Evolutionary conservation across 2,113 vertebrate genomes (phyloP), one percentile per base, ranked within the genome.

Genomic region (Lipophrys pholis): DNA sequence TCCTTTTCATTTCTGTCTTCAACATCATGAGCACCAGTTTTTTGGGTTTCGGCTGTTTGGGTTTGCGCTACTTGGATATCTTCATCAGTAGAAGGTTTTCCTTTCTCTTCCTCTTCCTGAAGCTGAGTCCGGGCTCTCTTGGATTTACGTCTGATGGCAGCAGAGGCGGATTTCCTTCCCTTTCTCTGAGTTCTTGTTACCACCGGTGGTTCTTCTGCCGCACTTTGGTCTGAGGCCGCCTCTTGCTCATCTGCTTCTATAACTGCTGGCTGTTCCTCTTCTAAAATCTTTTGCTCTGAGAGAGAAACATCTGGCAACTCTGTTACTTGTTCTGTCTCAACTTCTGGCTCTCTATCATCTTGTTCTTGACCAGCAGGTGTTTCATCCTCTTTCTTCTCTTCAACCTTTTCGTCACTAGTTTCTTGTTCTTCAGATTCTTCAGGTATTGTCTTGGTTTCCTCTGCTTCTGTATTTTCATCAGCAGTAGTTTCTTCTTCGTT

Each of bases 111-210:
- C 57, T 66, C 42, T 36, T 78, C 54, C 36, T 30, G 21, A 30
- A 3, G 42, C 11, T 49, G 15, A 71, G 56, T 87, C 0, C 56
- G 3, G 7, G 48, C n/a, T 53, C 64, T 80, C 66, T 80, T 85
- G 7, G 63, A 78, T 72, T 54, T 78, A 7, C 15, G 21, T 55
- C n/a, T 43, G 35, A 39, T 3, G 40, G 35, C 12, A 45, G 42
- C 15, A 54, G 59, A 30, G 21, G 21, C 4, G 49, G 52, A 64
- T 38, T 36, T 73, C 59, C 73, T 72, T 62, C 75, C 53, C 52
- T 43, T 87, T 46, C 78, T 83, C n/a, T 79, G 36, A 46, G 39
- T 12, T 56, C 49, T 71, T 21, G 21, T 66, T 64, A 76, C 67
- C 14, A 45, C 43, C n/a, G 7, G 16, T 48, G 45, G 8, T 38